Evolutionary conservation across 2,113 vertebrate species (phyloP).

Genomic region (Carassius carassius): DNA sequence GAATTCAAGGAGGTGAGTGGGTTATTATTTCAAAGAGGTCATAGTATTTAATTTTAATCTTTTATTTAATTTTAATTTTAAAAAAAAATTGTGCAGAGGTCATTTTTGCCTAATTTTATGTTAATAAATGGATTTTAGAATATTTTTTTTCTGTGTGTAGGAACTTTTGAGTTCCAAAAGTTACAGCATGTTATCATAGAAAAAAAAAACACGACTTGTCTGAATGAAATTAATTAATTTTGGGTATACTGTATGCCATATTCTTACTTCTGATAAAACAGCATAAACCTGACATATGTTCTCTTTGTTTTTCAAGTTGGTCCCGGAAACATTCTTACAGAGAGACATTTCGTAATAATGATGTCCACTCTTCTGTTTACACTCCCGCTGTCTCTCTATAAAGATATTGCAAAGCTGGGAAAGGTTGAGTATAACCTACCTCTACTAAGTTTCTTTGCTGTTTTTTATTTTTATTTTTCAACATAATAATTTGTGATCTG

Average conservation of each 20-base stretch:
- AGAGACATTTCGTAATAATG: constrained; percentile 87
- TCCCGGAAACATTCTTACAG: constrained; percentile 76
- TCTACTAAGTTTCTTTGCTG: neutral
- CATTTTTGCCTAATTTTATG: too few relatives aligned
- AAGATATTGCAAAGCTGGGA: constrained; percentile 86
- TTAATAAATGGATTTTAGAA: too few relatives aligned
- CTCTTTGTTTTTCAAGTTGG: constrained; percentile 73
- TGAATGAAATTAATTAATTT: neutral
- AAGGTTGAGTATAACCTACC: constrained; percentile 77
- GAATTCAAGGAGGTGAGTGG: constrained; percentile 89
- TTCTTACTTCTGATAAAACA: neutral
- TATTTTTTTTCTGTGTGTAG: too few relatives aligned
- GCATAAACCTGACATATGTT: neutral
- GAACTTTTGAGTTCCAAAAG: neutral
- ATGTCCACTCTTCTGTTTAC: constrained; percentile 82
- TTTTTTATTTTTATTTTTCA: neutral
- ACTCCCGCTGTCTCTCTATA: constrained; percentile 87
- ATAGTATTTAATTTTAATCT: neutral
- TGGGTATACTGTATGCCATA: neutral
- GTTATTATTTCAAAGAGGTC: neutral
- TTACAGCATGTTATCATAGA: neutral
- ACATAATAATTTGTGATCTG: neutral
- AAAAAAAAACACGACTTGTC: neutral
- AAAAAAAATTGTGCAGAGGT: too few relatives aligned
- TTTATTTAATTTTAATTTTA: too few relatives aligned